Percentiles rank a stretch among this genome's conserved stretches.
These are phyloP conservation scores for Cinclus cinclus DNA, from an alignment of 2,113 vertebrate genomes.

Conservation along the genomic window DNA sequence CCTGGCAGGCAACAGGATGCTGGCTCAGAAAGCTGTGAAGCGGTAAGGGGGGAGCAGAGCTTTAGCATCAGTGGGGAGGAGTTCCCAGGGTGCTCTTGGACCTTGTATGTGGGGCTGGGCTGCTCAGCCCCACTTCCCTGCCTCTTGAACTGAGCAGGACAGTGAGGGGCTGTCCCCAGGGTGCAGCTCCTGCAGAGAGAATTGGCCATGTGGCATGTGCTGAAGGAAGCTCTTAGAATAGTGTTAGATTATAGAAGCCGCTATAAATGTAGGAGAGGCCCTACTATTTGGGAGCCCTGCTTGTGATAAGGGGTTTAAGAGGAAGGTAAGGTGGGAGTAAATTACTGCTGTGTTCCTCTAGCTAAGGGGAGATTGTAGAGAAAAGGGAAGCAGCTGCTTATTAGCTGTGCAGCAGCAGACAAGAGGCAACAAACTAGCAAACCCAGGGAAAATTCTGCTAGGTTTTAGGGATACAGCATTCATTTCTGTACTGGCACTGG, in stretches of 20 bases:
- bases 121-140: not conserved
- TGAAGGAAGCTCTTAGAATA: not conserved
- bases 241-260: not conserved
- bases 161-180: not conserved
- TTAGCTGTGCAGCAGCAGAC: not conserved
- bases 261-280: not conserved
- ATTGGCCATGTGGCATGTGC: not conserved
- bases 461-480: not conserved
- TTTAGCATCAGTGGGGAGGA: not conserved
- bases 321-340: rapidly evolving
- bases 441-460: not conserved
- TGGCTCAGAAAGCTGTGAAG: slow-evolving; percentile 97
- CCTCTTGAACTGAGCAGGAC: not conserved
- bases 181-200: not conserved
- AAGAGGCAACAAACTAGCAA: not conserved
- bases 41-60: slow-evolving; percentile 72
- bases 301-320: not conserved
- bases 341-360: not conserved
- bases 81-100: not conserved
- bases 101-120: not conserved
- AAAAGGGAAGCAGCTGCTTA: not conserved
- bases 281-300: not conserved
- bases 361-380: not conserved
- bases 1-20: slow-evolving; percentile 97
- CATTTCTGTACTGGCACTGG: not conserved